phyloP scores from a whole-genome alignment of 1,140 invertebrate genomes.

The Tribolium madens region DNA sequence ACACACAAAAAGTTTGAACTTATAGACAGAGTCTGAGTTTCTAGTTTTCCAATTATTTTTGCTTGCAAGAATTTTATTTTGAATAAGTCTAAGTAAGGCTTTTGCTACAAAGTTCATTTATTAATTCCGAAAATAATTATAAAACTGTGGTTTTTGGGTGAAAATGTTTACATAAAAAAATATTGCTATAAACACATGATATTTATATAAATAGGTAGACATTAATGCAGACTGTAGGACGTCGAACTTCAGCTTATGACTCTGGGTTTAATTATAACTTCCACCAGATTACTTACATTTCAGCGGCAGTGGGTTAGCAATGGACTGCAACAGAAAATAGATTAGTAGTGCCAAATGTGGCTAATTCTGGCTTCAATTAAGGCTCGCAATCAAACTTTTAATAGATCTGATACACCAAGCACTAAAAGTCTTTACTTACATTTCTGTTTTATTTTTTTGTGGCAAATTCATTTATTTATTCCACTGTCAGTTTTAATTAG shows the following conservation, averaged over 20 bases:
- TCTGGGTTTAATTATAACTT: conserved; percentile 36
- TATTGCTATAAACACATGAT: conserved; percentile 16
- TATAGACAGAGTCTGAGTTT: no score
- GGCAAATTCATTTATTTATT: no score
- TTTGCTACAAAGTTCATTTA: no score
- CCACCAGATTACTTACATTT: background rate
- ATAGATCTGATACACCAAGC: background rate
- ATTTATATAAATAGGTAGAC: conserved; percentile 33
- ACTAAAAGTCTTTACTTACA: background rate
- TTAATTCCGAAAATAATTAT: no score
- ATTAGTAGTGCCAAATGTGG: conserved; percentile 14
- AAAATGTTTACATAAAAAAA: background rate
- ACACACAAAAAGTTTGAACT: no score
- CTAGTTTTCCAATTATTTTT: no score
- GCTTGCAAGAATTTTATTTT: no score
- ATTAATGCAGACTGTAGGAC: conserved; percentile 38
- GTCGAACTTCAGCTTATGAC: conserved; percentile 39
- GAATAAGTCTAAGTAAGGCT: no score
- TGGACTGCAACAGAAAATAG: background rate
- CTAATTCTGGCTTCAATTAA: background rate
- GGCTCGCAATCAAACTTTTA: background rate
- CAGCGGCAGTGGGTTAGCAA: background rate
- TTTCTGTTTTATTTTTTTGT: no score
- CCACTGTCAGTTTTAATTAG: background rate
- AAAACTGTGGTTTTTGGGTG: no score